Evolutionary conservation across 2,113 vertebrate genomes (phyloP).

Genomic region (Nesospiza acunhae): DNA sequence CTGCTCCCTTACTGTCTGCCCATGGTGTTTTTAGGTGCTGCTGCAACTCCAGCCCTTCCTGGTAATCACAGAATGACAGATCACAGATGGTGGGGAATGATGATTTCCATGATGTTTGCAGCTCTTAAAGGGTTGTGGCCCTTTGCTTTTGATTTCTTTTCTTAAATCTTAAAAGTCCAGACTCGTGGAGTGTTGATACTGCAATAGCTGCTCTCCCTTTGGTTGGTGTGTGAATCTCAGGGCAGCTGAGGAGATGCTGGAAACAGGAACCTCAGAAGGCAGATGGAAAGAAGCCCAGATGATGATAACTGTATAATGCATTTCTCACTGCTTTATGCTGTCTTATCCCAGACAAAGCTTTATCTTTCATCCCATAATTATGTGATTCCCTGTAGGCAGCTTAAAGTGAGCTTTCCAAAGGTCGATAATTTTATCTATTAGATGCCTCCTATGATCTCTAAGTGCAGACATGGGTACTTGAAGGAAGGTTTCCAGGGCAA

Average conservation of each 20-base stretch:
- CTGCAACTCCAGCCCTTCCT: neutral
- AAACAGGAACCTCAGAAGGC: neutral
- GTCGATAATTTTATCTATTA: constrained; percentile 4
- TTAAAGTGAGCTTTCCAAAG: neutral
- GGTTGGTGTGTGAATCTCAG: neutral
- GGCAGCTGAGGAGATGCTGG: neutral
- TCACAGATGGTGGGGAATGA: neutral
- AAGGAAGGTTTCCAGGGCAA: constrained; percentile 3
- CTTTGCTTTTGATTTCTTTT: neutral
- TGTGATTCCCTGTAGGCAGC: neutral
- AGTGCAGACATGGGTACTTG: neutral
- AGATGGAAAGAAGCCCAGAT: neutral
- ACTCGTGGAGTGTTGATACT: neutral
- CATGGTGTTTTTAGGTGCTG: neutral
- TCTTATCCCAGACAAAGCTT: constrained; percentile 4
- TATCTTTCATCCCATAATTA: constrained; percentile 26
- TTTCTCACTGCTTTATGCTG: neutral
- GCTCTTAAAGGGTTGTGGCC: neutral
- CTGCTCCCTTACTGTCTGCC: neutral
- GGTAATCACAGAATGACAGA: neutral
- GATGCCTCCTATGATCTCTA: neutral
- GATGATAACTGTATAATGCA: neutral
- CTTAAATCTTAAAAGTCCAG: neutral
- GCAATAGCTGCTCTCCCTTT: neutral
- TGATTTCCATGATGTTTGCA: neutral